phyloP scores from a whole-genome alignment of 2,888 invertebrate species.

The Tachystola acroxantha region DNA sequence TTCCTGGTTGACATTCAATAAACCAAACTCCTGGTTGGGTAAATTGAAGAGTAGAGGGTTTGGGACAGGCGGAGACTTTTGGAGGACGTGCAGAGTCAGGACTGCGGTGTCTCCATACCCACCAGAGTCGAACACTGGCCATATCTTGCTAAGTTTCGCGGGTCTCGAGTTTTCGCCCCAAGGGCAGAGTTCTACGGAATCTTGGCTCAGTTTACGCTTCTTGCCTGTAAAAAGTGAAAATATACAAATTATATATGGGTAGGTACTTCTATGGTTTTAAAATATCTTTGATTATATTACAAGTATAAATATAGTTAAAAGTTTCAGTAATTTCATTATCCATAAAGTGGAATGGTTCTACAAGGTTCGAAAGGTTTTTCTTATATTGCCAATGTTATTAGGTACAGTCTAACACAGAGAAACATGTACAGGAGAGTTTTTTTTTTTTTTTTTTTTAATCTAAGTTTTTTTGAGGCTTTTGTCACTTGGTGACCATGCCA shows the following conservation, averaged over 20 bases:
- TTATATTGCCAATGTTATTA: too few relatives aligned
- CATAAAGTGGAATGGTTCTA: too few relatives aligned
- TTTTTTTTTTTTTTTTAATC: too few relatives aligned
- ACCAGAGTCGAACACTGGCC: conserved; percentile 74
- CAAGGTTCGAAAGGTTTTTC: too few relatives aligned
- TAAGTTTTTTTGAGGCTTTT: too few relatives aligned
- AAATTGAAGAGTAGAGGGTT: conserved; percentile 50
- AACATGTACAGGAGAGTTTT: too few relatives aligned
- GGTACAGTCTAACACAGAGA: too few relatives aligned
- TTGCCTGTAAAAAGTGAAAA: conserved; percentile 42
- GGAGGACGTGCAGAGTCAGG: conserved; percentile 41
- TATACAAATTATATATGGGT: conserved; percentile 5
- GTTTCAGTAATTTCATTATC: too few relatives aligned
- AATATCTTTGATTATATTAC: too few relatives aligned
- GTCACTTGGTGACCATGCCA: too few relatives aligned
- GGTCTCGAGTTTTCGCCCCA: conserved; percentile 52
- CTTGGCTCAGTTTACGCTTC: conserved; percentile 58
- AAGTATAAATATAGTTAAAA: too few relatives aligned
- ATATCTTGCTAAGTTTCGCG: conserved; percentile 61
- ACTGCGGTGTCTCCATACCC: conserved; percentile 52
- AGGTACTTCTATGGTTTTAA: too few relatives aligned
- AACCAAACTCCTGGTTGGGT: conserved; percentile 18
- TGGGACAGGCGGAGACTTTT: conserved; percentile 31
- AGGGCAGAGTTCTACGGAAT: conserved; percentile 43
- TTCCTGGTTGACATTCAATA: conserved; percentile 30